A percentile compares a stretch with the other conserved stretches of the same genome.
Evolutionary conservation across 2,797 vertebrate species (phyloP).

Genomic region (Xenopus petersii): DNA sequence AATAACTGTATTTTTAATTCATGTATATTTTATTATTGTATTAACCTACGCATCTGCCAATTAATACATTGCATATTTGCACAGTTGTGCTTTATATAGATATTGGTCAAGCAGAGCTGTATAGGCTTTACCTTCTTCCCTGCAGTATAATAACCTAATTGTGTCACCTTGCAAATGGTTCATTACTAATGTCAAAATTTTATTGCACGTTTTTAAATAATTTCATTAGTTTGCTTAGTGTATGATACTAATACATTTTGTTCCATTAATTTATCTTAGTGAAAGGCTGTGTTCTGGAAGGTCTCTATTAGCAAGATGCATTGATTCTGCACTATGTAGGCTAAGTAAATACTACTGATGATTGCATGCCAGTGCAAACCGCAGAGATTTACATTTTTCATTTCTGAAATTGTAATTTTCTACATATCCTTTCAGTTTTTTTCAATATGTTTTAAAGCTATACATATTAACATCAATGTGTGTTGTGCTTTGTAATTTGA

Average conservation of each 20-base stretch:
- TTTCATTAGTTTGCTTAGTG: constrained; percentile 10
- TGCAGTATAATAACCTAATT: neutral
- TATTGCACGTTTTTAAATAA: too few species aligned
- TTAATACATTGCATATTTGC: too few species aligned
- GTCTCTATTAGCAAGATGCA: neutral
- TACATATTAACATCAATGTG: too few species aligned
- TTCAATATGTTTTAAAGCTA: too few species aligned
- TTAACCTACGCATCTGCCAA: too few species aligned
- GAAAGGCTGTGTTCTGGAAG: constrained; percentile 3
- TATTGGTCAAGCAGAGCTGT: too few species aligned
- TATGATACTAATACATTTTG: constrained; percentile 18
- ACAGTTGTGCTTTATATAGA: too few species aligned
- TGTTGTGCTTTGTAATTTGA: too few species aligned
- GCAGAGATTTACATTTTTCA: neutral
- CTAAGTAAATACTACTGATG: constrained; percentile 13
- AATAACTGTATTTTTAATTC: too few species aligned
- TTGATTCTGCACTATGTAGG: neutral
- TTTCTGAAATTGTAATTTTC: neutral
- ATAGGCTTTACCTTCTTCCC: too few species aligned
- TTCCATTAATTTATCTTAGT: constrained; percentile 28
- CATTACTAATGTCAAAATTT: neutral
- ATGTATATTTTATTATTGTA: too few species aligned
- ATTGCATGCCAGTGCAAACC: neutral
- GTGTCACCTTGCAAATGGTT: constrained; percentile 25
- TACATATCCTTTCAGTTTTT: too few species aligned